Evolutionary conservation across 2,113 vertebrate genomes (phyloP).

Genomic region (Herpetotheres cachinnans): DNA sequence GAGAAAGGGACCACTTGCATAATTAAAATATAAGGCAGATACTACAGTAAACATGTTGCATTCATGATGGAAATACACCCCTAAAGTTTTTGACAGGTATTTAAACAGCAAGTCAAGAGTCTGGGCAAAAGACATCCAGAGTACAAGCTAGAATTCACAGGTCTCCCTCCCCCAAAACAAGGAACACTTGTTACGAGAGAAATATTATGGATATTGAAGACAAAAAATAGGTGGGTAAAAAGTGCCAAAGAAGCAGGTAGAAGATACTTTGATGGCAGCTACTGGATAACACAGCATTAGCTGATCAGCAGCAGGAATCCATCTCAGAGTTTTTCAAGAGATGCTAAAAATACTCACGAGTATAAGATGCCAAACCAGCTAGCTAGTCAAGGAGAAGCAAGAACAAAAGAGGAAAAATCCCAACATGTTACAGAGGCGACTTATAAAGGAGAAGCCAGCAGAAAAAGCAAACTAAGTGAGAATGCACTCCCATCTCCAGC

Average conservation of each 20-base stretch:
- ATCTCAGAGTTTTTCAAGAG: slow-evolving; percentile 37
- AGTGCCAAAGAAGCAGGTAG: not conserved
- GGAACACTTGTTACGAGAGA: not conserved
- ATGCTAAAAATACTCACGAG: slow-evolving; percentile 18
- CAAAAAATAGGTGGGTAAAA: not conserved
- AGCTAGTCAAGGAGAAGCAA: not conserved
- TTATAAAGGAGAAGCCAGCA: not conserved
- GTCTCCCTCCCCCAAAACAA: not conserved
- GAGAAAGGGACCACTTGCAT: not conserved
- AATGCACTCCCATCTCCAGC: not conserved
- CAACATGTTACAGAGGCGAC: not conserved
- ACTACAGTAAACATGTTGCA: slow-evolving; percentile 24
- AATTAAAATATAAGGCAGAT: slow-evolving; percentile 36
- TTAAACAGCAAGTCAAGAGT: not conserved
- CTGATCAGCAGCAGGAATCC: slow-evolving; percentile 16
- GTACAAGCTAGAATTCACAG: not conserved
- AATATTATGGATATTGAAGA: not conserved
- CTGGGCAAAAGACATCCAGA: not conserved
- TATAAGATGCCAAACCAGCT: slow-evolving; percentile 12
- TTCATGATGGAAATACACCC: slow-evolving; percentile 42
- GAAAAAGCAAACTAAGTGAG: not conserved
- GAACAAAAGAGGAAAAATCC: slow-evolving; percentile 11
- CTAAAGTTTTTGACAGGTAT: slow-evolving; percentile 19
- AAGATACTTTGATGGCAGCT: not conserved
- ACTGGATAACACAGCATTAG: not conserved